Conservation (phyloP, 2,113 vertebrate species). For the Poeciliopsis occidentalis region DNA sequence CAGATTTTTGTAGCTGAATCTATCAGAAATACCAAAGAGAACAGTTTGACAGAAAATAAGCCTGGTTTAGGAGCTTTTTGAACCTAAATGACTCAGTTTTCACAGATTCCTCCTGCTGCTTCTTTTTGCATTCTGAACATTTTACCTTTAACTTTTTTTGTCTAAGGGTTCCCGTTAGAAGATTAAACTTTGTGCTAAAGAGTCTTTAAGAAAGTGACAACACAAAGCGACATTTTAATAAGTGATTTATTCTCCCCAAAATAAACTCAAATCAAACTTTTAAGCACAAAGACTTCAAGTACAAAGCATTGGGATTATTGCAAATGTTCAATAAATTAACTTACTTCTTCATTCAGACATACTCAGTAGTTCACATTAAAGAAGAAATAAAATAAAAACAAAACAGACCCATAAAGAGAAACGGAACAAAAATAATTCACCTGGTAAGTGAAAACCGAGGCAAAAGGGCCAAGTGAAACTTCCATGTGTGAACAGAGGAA, state of each 20-base stretch:
- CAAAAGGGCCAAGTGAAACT: neutral
- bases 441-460: neutral
- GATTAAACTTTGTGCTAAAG: neutral
- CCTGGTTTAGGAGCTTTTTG: too few species aligned
- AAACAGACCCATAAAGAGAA: neutral
- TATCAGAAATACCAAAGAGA: too few species aligned
- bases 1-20: too few species aligned
- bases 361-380: constrained; percentile 39
- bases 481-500: neutral
- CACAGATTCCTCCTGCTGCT: too few species aligned
- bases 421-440: too few species aligned
- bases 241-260: constrained; percentile 28
- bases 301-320: constrained; percentile 2
- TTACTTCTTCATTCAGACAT: constrained; percentile 46
- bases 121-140: neutral
- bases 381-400: neutral
- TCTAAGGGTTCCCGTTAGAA: neutral
- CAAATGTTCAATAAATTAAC: constrained; percentile 51
- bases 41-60: too few species aligned
- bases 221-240: neutral
- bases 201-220: neutral
- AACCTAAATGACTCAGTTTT: too few species aligned
- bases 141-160: neutral
- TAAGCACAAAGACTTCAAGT: constrained; percentile 24
- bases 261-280: neutral